phyloP scores from a whole-genome alignment of 2,888 invertebrate genomes.

The Cephus pulcher region DNA sequence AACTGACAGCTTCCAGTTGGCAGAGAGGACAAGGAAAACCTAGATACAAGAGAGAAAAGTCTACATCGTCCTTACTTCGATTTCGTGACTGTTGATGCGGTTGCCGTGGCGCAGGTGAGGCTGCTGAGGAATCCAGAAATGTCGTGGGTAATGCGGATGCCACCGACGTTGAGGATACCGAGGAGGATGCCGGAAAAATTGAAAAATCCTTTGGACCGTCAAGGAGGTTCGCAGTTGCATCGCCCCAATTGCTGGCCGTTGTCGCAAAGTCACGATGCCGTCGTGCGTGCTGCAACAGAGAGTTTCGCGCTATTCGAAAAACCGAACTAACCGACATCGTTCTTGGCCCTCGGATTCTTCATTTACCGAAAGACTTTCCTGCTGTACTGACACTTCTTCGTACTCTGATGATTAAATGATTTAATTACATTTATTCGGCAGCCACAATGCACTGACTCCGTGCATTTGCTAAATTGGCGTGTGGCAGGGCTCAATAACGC shows the following conservation, averaged over 20 bases:
- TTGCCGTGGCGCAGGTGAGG: constrained; percentile 21
- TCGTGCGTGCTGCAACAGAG: constrained; percentile 53
- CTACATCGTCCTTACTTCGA: constrained; percentile 29
- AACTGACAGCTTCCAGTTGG: too few species aligned
- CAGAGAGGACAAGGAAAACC: too few species aligned
- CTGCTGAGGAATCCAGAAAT: not conserved
- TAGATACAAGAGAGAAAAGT: too few species aligned
- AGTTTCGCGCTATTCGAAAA: constrained; percentile 15
- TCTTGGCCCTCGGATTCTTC: too few species aligned
- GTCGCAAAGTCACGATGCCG: constrained; percentile 49
- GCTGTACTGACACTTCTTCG: too few species aligned
- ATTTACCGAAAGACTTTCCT: too few species aligned
- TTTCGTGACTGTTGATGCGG: constrained; percentile 27
- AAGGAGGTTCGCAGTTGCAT: constrained; percentile 19
- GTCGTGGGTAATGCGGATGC: not conserved
- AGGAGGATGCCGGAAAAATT: not conserved
- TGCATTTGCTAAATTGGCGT: too few species aligned
- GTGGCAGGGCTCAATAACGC: too few species aligned
- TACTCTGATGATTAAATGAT: too few species aligned
- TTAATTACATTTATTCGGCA: too few species aligned
- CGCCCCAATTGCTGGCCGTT: constrained; percentile 18
- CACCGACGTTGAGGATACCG: not conserved
- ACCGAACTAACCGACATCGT: not conserved
- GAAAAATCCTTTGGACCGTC: constrained; percentile 19
- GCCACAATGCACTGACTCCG: too few species aligned